These are phyloP conservation scores for Nomada fucata DNA, from an alignment of 2,888 invertebrate species.

Conservation along the genomic window DNA sequence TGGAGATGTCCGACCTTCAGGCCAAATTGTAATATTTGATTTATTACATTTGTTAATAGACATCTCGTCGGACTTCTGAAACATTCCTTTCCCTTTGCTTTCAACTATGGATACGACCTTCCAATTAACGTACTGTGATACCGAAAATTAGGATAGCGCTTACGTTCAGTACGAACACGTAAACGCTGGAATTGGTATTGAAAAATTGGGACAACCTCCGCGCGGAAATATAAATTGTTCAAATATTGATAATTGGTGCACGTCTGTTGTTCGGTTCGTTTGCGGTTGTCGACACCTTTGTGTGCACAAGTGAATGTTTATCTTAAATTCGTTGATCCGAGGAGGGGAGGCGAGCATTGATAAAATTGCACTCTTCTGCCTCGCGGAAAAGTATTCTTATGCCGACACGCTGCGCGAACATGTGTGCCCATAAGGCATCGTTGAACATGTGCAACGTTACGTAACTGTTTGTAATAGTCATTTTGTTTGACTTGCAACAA, in stretches of 20 bases:
- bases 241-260: too few species aligned
- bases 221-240: too few species aligned
- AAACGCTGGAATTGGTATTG: too few species aligned
- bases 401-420: constrained; percentile 22
- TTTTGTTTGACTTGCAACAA: constrained; percentile 61
- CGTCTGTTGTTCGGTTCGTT: background rate
- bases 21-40: background rate
- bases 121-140: too few species aligned
- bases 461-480: constrained; percentile 59
- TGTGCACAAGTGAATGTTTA: constrained; percentile 8
- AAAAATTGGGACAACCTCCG: too few species aligned
- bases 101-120: too few species aligned
- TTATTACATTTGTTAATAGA: background rate
- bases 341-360: background rate
- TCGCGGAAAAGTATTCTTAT: constrained; percentile 14
- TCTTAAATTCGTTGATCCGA: background rate
- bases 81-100: background rate
- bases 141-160: too few species aligned
- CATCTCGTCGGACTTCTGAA: background rate
- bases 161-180: too few species aligned
- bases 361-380: background rate
- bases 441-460: constrained; percentile 65
- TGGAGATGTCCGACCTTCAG: background rate
- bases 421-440: constrained; percentile 38
- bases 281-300: background rate